These are phyloP conservation scores for Pachliopta kotzebuea DNA, from an alignment of 2,888 invertebrate genomes.

Conservation along the genomic window DNA sequence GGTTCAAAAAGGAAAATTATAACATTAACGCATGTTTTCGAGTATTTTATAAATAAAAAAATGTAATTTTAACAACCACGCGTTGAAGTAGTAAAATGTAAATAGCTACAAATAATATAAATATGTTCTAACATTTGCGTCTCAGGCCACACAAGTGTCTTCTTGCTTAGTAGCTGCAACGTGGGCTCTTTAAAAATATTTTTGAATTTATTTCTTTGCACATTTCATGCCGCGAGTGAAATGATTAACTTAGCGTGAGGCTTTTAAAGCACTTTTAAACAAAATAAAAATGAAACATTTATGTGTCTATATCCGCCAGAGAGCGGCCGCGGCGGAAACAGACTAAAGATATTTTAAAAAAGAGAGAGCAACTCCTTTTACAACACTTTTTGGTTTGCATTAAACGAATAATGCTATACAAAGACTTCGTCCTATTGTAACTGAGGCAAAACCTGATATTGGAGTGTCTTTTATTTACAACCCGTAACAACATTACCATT, in stretches of 20 bases:
- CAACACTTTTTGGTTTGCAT: not conserved
- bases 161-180: slow-evolving; percentile 4
- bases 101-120: slow-evolving; percentile 5
- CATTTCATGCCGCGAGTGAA: slow-evolving; percentile 13
- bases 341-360: slow-evolving; percentile 1
- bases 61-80: not conserved
- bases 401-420: not conserved
- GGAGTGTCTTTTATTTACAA: not conserved
- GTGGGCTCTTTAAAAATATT: slow-evolving; percentile 16
- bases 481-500: not conserved
- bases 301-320: slow-evolving; percentile 5
- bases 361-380: not conserved
- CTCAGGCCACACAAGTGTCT: slow-evolving; percentile 15
- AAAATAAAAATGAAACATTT: slow-evolving; percentile 18
- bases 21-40: too few relatives aligned
- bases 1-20: too few relatives aligned
- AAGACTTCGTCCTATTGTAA: not conserved
- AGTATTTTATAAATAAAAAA: too few relatives aligned
- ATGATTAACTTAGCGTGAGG: slow-evolving; percentile 23
- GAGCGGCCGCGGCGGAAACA: not conserved
- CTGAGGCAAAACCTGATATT: not conserved
- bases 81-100: not conserved
- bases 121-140: not conserved
- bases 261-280: slow-evolving; percentile 18
- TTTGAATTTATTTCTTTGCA: slow-evolving; percentile 19